A percentile compares a stretch with the other conserved stretches of the same genome.
phyloP scores from a whole-genome alignment of 2,797 vertebrate species.

The Glossophaga mutica region DNA sequence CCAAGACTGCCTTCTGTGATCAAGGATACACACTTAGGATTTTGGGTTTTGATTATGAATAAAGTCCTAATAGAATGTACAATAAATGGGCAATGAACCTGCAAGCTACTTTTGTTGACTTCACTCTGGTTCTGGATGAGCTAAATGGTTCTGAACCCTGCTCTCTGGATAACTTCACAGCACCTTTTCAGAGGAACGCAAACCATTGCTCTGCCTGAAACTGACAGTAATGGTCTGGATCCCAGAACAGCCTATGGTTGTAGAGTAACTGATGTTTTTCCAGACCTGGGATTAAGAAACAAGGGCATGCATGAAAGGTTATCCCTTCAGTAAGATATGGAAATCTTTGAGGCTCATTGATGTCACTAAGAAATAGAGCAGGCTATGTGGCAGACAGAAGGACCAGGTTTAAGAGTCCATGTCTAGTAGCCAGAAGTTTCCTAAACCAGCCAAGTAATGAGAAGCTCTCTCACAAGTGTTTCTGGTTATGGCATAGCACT shows the following conservation, averaged over 20 bases:
- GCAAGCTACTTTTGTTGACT: background rate
- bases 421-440: background rate
- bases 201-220: background rate
- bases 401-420: background rate
- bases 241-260: background rate
- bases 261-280: background rate
- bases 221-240: background rate
- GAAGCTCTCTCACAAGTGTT: background rate
- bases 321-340: background rate
- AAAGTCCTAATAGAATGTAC: background rate
- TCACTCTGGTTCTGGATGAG: background rate
- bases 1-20: background rate
- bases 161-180: background rate
- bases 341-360: background rate
- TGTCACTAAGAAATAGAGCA: background rate
- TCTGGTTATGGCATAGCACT: background rate
- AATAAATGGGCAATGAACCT: background rate
- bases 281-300: background rate
- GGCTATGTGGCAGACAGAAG: background rate
- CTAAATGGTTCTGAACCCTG: no score
- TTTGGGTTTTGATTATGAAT: background rate
- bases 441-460: background rate
- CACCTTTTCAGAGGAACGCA: fast-evolving
- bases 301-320: background rate
- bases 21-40: background rate